Conservation (phyloP, 92 coral and sea anemone species). For the Phymanthus crucifer region DNA sequence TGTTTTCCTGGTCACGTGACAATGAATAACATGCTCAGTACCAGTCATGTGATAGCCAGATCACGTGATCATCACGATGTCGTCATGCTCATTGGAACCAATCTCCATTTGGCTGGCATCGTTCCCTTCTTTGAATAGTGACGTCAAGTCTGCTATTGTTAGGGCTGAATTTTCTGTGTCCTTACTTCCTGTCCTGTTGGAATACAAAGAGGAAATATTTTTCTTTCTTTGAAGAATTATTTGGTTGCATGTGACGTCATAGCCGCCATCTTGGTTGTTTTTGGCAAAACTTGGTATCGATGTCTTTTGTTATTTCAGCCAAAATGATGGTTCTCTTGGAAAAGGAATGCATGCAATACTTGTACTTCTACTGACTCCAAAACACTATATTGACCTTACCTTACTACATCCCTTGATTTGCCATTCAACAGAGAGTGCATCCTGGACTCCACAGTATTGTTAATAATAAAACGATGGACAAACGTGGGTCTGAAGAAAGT, state of each 20-base stretch:
- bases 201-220: no score
- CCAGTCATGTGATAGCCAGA: neutral
- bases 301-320: no score
- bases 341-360: neutral
- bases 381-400: conserved; percentile 40
- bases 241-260: no score
- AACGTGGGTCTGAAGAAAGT: conserved; percentile 81
- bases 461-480: conserved; percentile 85
- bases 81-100: conserved; percentile 6
- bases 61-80: conserved; percentile 9
- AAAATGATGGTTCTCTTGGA: no score
- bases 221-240: no score
- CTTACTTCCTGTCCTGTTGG: conserved; percentile 67
- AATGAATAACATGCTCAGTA: neutral
- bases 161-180: conserved; percentile 78
- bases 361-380: neutral
- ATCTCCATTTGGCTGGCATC: conserved; percentile 43
- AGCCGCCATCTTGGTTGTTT: no score
- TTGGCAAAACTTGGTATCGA: no score
- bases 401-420: conserved; percentile 57
- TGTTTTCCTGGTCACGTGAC: neutral
- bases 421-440: conserved; percentile 78
- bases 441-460: conserved; percentile 90
- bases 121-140: conserved; percentile 61
- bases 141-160: conserved; percentile 76